Conservation (phyloP, 2,113 vertebrate genomes). For the Nerophis ophidion region DNA sequence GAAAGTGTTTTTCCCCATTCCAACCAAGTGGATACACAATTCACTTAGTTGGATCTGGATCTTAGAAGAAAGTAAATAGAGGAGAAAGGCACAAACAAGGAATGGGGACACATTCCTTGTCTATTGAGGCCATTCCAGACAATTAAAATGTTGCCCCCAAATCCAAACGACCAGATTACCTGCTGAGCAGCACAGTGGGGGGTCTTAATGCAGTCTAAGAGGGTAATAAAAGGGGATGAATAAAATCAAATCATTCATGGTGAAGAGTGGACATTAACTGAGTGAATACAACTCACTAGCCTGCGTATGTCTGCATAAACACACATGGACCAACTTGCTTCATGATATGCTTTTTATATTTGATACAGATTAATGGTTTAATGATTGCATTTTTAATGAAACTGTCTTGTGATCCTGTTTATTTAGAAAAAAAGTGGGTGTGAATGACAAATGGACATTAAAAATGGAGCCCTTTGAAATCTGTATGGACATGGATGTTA, state of each 20-base stretch:
- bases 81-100: background rate
- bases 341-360: too few species aligned
- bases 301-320: background rate
- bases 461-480: too few species aligned
- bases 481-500: too few species aligned
- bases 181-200: conserved; percentile 16
- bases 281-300: background rate
- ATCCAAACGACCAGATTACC: conserved; percentile 15
- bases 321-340: background rate
- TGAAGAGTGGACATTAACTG: conserved; percentile 6
- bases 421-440: too few species aligned
- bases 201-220: conserved; percentile 1
- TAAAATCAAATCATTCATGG: background rate
- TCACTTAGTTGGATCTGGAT: background rate
- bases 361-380: too few species aligned
- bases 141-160: conserved; percentile 18
- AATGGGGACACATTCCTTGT: conserved; percentile 42
- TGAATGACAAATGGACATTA: too few species aligned
- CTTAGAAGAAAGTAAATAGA: background rate
- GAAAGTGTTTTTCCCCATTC: background rate
- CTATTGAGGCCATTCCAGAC: conserved; percentile 27
- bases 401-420: too few species aligned
- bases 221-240: background rate
- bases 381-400: too few species aligned
- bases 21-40: background rate